Conservation (phyloP, 2,888 invertebrate species). For the Bimastos eiseni region DNA sequence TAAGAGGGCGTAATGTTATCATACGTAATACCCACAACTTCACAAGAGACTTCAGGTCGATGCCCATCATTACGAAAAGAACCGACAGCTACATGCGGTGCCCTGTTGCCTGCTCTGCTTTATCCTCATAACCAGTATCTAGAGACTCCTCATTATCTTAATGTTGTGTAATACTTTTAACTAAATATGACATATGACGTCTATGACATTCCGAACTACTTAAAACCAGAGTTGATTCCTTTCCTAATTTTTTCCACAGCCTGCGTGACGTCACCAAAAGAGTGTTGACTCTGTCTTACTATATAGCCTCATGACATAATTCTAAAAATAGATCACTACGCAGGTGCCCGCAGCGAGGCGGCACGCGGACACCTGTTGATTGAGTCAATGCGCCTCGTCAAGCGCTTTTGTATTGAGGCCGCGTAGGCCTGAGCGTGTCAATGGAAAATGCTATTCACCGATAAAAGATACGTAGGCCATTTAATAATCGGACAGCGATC, state of each 20-base stretch:
- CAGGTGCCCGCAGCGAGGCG: background rate
- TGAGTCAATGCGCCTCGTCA: background rate
- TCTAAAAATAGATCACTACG: background rate
- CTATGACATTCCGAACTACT: background rate
- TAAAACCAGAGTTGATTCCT: background rate
- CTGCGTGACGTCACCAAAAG: background rate
- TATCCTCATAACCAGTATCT: too few species aligned
- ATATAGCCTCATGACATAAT: background rate
- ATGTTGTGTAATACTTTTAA: too few species aligned
- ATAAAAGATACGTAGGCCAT: background rate
- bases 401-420: background rate
- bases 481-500: background rate
- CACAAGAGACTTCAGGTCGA: background rate
- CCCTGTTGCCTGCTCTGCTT: too few species aligned
- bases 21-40: background rate
- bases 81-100: too few species aligned
- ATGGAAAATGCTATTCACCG: slow-evolving; percentile 4
- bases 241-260: background rate
- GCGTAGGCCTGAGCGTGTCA: slow-evolving; percentile 9
- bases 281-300: background rate
- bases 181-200: too few species aligned
- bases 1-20: background rate
- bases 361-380: slow-evolving; percentile 5
- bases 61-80: background rate
- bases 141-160: too few species aligned